Evolutionary conservation across 2,113 vertebrate genomes (phyloP), one percentile per base, ranked within the genome.

Genomic region (Campylomormyrus tamandua): DNA sequence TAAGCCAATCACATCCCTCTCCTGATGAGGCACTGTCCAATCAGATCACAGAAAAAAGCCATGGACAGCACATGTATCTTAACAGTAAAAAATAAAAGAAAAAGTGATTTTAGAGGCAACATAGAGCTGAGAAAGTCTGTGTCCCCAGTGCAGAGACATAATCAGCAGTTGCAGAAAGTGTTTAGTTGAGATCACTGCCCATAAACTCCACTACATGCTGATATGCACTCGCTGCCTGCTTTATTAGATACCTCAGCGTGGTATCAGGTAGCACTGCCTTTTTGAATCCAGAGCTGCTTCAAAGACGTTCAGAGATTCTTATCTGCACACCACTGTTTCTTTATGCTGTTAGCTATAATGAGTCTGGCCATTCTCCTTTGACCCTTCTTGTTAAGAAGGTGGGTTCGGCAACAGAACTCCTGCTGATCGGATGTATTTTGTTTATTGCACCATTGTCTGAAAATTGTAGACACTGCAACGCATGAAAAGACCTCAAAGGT

Each of bases 21-120:
- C 92, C 95, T 96, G 94, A 95, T 94, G 94, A 95, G 94, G 93
- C 93, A 93, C 0, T 92, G 95, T 90, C 96, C 96, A 93, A 96
- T 97, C 93, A 95, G 94, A 90, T 53, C 90, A 80, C 90, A 87
- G 46, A 77, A 39, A 77, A 39, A 39, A 7, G 92, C 80, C 90
- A 90, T 77, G 45, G 90, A 48, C 70, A 80, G 58, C 88, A 89
- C 31, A 77, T 17, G 70, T 39, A 39, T 70, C 62, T 70, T 70
- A 77, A 77, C 35, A 39, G 9, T 39, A 77, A 77, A 15, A 74
- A 74, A 39, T 52, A 13, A 39, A 39, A 24, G 17, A 66, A 74
- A 74, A 74, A 35, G 27, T 74, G 31, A 35, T 74, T 35, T 74
- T 74, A 35, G 66, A 74, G 13, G 11, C 66, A 74, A 17, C 31